Evolutionary conservation across 2,113 vertebrate genomes (phyloP), one percentile per base, ranked within the genome.

Genomic region (Cyphomyrus discorhynchus): DNA sequence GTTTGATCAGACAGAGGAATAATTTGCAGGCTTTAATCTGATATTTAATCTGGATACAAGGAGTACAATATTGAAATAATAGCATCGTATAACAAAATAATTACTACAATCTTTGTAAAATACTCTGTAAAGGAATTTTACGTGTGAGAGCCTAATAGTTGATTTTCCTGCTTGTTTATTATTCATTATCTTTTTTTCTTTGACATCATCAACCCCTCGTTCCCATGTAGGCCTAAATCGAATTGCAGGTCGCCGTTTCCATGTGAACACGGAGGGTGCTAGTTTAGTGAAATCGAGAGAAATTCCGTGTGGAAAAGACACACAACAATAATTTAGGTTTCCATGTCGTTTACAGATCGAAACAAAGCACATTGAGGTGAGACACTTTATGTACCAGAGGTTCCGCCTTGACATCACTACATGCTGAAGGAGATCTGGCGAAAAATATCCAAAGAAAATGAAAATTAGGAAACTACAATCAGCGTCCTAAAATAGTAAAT

Each of bases 1-100:
- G 62, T 90, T 88, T 42, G 19, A 86, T 31, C n/a, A 45, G 56
- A 27, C 10, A 52, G 56, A 24, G 49, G 89, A 91, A 87, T 89
- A 86, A 86, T 62, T 87, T 53, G 87, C 52, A 56, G 89, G 66
- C 86, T 74, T 89, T 91, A 87, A 88, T 56, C 8, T 91, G 27
- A 42, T 35, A 89, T 90, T 91, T 89, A 89, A 92, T 53, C 84
- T 86, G 46, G 47, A 53, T 56, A 21, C 27, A 27, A 87, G 27
- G 27, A 56, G 52, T 56, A 21, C 15, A 42, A 24, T 87, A 24
- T 56, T 87, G 27, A 35, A 87, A 53, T 53, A 47, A 21, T 47
- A 47, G 82, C 42, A 24, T 24, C 17, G 3, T 84, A 84, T 7
- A 46, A 24, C 39, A 47, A 80, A 42, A 80, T 42, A 80, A 80